Percentiles rank a stretch among this genome's conserved stretches.
Evolutionary conservation across 2,113 vertebrate species (phyloP).

Genomic region (Bufo bufo): DNA sequence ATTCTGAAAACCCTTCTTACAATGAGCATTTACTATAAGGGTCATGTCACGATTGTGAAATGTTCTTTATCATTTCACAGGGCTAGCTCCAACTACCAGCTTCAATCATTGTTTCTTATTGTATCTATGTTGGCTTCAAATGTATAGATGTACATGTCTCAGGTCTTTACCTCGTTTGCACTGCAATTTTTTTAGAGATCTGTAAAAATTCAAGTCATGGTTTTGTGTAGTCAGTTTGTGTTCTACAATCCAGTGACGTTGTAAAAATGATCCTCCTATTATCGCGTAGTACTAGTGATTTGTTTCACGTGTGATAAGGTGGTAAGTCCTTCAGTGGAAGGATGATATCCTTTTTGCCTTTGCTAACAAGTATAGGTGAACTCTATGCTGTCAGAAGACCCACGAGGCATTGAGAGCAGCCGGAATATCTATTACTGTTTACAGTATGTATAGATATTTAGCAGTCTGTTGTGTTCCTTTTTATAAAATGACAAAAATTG

Average conservation of each 20-base stretch:
- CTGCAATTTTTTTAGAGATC: constrained; percentile 52
- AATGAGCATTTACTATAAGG: constrained; percentile 12
- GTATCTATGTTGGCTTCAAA: constrained; percentile 48
- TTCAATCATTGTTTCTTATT: constrained; percentile 43
- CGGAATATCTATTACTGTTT: background rate
- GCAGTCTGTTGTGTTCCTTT: background rate
- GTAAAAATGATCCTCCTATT: constrained; percentile 2
- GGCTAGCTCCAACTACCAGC: constrained; percentile 50
- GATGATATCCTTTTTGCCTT: constrained; percentile 13
- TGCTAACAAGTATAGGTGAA: constrained; percentile 8
- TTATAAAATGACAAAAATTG: constrained; percentile 17
- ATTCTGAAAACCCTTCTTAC: constrained; percentile 30
- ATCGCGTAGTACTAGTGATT: constrained; percentile 20
- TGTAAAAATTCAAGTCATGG: constrained; percentile 46
- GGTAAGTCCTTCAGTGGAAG: background rate
- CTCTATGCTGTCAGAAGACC: background rate
- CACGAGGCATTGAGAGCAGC: background rate
- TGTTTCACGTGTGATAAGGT: constrained; percentile 6
- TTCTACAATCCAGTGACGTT: constrained; percentile 14
- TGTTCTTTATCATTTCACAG: constrained; percentile 31
- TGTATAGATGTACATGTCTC: constrained; percentile 58
- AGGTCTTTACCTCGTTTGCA: constrained; percentile 58
- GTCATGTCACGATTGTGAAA: constrained; percentile 39
- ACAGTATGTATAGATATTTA: background rate
- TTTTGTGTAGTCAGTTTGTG: constrained; percentile 35